phyloP scores from a whole-genome alignment of 2,797 vertebrate genomes.

The Sebastes oblongus region DNA sequence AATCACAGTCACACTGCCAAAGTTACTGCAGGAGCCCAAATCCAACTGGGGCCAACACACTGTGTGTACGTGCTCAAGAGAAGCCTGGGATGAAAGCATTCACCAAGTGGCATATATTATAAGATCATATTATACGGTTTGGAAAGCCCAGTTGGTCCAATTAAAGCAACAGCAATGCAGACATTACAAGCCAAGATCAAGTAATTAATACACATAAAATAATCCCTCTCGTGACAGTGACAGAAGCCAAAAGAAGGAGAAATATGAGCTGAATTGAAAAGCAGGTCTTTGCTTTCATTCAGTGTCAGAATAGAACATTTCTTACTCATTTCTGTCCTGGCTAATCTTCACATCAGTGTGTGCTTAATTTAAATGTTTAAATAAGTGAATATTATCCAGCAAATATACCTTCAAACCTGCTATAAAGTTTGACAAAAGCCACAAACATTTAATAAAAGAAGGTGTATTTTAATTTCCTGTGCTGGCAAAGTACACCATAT shows the following conservation, averaged over 20 bases:
- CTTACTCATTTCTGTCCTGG: background rate
- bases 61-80: background rate
- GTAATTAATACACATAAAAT: conserved; percentile 46
- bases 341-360: background rate
- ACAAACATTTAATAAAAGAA: background rate
- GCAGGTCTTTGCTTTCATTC: background rate
- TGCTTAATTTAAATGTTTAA: background rate
- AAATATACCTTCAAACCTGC: background rate
- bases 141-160: conserved; percentile 63
- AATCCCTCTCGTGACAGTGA: conserved; percentile 30
- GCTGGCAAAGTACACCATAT: background rate
- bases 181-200: conserved; percentile 36
- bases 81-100: conserved; percentile 32
- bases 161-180: conserved; percentile 42
- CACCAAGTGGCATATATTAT: conserved; percentile 46
- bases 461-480: background rate
- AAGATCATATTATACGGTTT: conserved; percentile 39
- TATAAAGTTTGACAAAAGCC: background rate
- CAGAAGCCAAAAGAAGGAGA: conserved; percentile 32
- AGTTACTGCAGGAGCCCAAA: conserved; percentile 9
- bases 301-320: background rate
- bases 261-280: background rate
- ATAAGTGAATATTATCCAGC: background rate
- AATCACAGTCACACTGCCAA: conserved; percentile 17
- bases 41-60: conserved; percentile 16